Percentiles rank a stretch among this genome's conserved stretches.
These are phyloP conservation scores for Venturia canescens DNA, from an alignment of 1,140 invertebrate species.

Conservation along the genomic window DNA sequence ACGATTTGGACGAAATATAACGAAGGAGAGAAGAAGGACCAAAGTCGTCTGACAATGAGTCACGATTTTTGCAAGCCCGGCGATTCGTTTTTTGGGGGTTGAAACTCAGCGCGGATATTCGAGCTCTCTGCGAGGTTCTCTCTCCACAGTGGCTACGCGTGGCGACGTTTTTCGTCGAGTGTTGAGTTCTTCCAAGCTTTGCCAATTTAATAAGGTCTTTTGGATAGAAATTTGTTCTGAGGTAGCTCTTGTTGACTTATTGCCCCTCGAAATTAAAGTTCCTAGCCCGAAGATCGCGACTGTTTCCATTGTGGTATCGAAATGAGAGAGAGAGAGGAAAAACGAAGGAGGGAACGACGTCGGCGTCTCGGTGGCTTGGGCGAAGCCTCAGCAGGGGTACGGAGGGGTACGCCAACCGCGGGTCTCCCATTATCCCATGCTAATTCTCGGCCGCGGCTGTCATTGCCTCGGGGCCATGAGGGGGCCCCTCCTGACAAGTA, in stretches of 20 bases:
- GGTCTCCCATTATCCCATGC: slow-evolving; percentile 76
- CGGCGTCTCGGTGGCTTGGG: slow-evolving; percentile 43
- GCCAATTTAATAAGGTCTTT: background rate
- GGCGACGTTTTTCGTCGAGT: background rate
- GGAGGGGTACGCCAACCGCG: slow-evolving; percentile 60
- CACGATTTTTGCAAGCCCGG: slow-evolving; percentile 62
- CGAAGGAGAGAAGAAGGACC: background rate
- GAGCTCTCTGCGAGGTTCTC: background rate
- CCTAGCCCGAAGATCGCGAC: slow-evolving; percentile 60
- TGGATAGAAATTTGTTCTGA: background rate
- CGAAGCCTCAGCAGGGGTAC: slow-evolving; percentile 62
- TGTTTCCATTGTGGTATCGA: slow-evolving; percentile 55
- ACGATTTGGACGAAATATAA: slow-evolving; percentile 4
- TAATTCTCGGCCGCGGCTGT: slow-evolving; percentile 75
- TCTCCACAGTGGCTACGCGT: background rate
- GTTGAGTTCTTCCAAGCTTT: background rate
- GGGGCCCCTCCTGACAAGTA: slow-evolving; percentile 72
- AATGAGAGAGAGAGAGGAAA: slow-evolving; percentile 15
- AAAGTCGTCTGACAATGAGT: slow-evolving; percentile 60
- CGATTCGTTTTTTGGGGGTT: background rate
- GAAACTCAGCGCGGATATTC: background rate
- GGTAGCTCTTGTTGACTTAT: background rate
- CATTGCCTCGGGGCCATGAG: slow-evolving; percentile 72
- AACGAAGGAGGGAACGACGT: slow-evolving; percentile 26
- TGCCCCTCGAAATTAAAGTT: slow-evolving; percentile 32